Evolutionary conservation across 1,140 invertebrate genomes (phyloP).

Genomic region (Trichonephila inaurata): DNA sequence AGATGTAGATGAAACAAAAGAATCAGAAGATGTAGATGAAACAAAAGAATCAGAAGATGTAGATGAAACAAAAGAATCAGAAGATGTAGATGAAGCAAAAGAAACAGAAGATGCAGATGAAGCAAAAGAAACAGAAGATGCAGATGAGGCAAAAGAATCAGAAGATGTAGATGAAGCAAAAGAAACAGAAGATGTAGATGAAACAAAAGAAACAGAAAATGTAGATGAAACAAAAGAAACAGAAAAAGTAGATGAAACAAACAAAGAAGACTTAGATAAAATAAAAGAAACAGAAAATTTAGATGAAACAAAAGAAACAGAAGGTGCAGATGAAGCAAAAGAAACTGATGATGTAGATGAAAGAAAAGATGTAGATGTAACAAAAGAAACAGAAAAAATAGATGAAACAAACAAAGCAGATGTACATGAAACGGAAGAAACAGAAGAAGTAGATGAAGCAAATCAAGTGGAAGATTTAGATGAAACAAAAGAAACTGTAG

Average conservation of each 20-base stretch:
- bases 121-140: constrained; percentile 79
- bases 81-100: neutral
- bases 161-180: neutral
- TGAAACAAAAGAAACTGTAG: neutral
- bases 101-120: neutral
- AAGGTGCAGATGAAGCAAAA: neutral
- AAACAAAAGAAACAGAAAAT: neutral
- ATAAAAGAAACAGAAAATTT: constrained; percentile 79
- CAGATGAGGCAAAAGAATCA: neutral
- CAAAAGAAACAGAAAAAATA: neutral
- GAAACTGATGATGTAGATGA: neutral
- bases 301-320: neutral
- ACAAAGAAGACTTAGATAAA: neutral
- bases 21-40: neutral
- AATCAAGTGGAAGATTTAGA: neutral
- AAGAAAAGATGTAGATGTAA: neutral
- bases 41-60: neutral
- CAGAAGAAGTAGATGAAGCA: neutral
- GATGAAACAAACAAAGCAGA: neutral
- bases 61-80: neutral
- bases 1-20: neutral
- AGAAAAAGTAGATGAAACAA: constrained; percentile 77
- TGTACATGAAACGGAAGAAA: neutral
- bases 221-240: constrained; percentile 70
- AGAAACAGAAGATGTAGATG: neutral